Evolutionary conservation across 2,113 vertebrate species (phyloP).

Genomic region (Odontophorus gujanensis): DNA sequence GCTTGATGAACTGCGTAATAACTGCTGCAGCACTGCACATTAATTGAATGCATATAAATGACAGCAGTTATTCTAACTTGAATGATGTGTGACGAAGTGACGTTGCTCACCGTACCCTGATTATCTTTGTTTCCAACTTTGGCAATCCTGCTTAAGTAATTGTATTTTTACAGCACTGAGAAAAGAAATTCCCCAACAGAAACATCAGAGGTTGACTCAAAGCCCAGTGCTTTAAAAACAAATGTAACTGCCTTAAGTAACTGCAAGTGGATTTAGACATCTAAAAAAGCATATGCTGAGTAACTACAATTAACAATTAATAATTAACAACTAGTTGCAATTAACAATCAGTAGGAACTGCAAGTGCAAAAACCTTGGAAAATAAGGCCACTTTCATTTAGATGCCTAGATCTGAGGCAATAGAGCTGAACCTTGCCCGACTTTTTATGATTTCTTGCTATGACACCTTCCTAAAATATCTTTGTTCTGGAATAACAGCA

Average conservation of each 20-base stretch:
- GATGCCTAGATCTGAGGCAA: not conserved
- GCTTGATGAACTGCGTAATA: conserved; percentile 81
- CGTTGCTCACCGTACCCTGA: conserved; percentile 38
- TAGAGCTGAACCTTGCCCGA: not conserved
- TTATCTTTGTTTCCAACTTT: conserved; percentile 24
- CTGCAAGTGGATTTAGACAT: not conserved
- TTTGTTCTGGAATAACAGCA: not conserved
- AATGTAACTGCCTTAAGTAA: not conserved
- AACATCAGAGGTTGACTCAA: not conserved
- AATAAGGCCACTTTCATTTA: not conserved
- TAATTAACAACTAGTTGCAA: not conserved
- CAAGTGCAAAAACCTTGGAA: not conserved
- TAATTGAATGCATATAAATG: conserved; percentile 78
- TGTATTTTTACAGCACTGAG: not conserved
- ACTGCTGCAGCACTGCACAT: conserved; percentile 71
- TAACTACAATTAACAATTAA: not conserved
- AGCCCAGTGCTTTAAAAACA: not conserved
- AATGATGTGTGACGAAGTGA: conserved; percentile 60
- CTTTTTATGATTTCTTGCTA: conserved; percentile 13
- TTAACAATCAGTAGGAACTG: not conserved
- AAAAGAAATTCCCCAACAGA: not conserved
- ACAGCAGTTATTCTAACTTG: conserved; percentile 76
- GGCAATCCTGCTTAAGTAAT: conserved; percentile 6
- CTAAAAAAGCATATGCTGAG: not conserved
- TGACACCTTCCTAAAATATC: not conserved